phyloP scores from a whole-genome alignment of 2,797 vertebrate genomes.

The Halcyon badia region DNA sequence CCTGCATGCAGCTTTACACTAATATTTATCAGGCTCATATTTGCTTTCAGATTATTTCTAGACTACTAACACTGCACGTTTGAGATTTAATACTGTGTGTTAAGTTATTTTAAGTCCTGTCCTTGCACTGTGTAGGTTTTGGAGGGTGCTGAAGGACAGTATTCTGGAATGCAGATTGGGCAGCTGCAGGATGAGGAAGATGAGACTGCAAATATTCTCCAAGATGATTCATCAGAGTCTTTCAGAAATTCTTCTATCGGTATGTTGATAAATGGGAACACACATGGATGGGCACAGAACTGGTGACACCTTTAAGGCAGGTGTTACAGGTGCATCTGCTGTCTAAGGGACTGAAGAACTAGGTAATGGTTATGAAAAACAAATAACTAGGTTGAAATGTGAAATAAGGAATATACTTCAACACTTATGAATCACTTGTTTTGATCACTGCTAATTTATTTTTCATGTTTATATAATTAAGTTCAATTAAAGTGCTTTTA shows the following conservation, averaged over 20 bases:
- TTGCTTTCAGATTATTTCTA: not conserved
- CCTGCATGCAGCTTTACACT: not conserved
- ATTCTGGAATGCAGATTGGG: conserved; percentile 92
- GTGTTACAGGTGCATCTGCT: not conserved
- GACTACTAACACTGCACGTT: conserved; percentile 17
- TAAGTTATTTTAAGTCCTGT: not conserved
- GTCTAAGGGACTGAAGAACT: not conserved
- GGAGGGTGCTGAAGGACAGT: conserved; percentile 92
- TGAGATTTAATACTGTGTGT: not conserved
- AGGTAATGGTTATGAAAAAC: not conserved
- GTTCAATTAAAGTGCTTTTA: conserved; percentile 1
- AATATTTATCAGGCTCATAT: not conserved
- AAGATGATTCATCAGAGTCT: conserved; percentile 83
- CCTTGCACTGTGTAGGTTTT: conserved; percentile 83
- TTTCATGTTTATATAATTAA: conserved; percentile 24
- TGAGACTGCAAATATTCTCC: conserved; percentile 78
- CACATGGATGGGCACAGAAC: not conserved
- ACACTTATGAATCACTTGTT: not conserved
- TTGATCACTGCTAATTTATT: conserved; percentile 35
- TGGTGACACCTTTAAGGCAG: not conserved
- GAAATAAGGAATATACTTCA: not conserved
- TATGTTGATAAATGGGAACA: conserved; percentile 63
- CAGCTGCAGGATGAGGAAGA: conserved; percentile 94
- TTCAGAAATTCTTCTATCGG: conserved; percentile 88
- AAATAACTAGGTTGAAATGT: not conserved